These are phyloP conservation scores for Dreissena rostriformis DNA, from an alignment of 1,140 invertebrate genomes.

Conservation along the genomic window DNA sequence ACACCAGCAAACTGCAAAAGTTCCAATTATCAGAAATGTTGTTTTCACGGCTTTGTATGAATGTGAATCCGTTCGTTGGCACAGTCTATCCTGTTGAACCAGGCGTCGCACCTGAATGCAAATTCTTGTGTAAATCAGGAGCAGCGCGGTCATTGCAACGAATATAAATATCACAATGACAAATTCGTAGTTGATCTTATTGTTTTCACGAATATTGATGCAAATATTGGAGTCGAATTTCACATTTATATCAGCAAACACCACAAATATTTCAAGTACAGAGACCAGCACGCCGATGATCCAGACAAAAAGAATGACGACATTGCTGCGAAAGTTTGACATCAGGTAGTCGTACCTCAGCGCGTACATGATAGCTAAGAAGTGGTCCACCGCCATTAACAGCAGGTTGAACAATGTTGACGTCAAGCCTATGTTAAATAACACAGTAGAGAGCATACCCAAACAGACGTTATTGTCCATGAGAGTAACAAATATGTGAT, in stretches of 20 bases:
- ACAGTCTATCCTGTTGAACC: constrained; percentile 2
- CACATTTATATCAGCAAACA: constrained; percentile 13
- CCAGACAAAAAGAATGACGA: constrained; percentile 87
- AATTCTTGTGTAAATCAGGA: constrained; percentile 63
- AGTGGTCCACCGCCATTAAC: constrained; percentile 87
- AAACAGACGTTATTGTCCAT: neutral
- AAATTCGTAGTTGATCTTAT: constrained; percentile 61
- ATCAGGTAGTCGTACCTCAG: constrained; percentile 88
- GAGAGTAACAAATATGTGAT: neutral
- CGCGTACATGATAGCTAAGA: constrained; percentile 93
- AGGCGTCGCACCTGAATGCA: constrained; percentile 15
- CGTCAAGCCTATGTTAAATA: constrained; percentile 49
- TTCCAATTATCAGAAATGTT: constrained; percentile 87
- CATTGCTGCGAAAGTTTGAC: constrained; percentile 84
- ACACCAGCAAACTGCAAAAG: constrained; percentile 86
- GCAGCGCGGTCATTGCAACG: constrained; percentile 77
- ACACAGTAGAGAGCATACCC: neutral
- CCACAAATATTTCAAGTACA: constrained; percentile 76
- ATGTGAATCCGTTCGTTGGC: constrained; percentile 6
- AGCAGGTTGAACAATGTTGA: constrained; percentile 86
- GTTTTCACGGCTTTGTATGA: constrained; percentile 86
- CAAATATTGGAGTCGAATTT: constrained; percentile 52
- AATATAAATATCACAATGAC: constrained; percentile 79
- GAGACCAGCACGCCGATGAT: constrained; percentile 82
- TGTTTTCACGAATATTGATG: constrained; percentile 79